Evolutionary conservation across 2,113 vertebrate genomes (phyloP).

Genomic region (Rhinichthys klamathensis): DNA sequence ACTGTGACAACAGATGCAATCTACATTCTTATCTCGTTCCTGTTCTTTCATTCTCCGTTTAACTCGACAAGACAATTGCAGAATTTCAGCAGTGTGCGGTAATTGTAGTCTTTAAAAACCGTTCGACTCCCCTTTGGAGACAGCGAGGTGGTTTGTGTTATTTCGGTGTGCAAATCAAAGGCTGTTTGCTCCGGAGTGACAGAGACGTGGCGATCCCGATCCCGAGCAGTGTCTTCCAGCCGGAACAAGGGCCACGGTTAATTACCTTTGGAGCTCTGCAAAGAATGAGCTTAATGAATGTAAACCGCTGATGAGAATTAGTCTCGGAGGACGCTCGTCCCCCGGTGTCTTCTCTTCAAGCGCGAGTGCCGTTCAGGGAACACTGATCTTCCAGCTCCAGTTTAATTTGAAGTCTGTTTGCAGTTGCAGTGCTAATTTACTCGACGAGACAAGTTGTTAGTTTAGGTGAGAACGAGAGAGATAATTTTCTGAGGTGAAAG

Average conservation of each 20-base stretch:
- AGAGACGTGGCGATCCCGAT: constrained; percentile 23
- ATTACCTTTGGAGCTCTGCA: constrained; percentile 57
- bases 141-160: constrained; percentile 46
- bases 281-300: constrained; percentile 62
- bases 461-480: constrained; percentile 40
- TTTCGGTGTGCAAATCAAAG: constrained; percentile 36
- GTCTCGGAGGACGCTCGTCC: constrained; percentile 48
- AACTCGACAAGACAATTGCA: constrained; percentile 47
- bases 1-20: constrained; percentile 1
- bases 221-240: neutral
- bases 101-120: constrained; percentile 53
- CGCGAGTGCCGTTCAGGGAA: constrained; percentile 33
- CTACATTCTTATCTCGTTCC: neutral
- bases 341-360: constrained; percentile 23
- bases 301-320: constrained; percentile 58
- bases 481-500: constrained; percentile 7
- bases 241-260: constrained; percentile 53
- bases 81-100: constrained; percentile 35
- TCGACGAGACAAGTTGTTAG: constrained; percentile 40
- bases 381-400: constrained; percentile 36
- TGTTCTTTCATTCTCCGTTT: constrained; percentile 20
- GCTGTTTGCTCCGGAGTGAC: constrained; percentile 41
- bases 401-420: constrained; percentile 52
- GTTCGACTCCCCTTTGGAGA: constrained; percentile 30
- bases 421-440: constrained; percentile 36